Base-by-base conservation (phyloP, 2,888 invertebrate genomes). In the Plagodis dolabraria region DNA sequence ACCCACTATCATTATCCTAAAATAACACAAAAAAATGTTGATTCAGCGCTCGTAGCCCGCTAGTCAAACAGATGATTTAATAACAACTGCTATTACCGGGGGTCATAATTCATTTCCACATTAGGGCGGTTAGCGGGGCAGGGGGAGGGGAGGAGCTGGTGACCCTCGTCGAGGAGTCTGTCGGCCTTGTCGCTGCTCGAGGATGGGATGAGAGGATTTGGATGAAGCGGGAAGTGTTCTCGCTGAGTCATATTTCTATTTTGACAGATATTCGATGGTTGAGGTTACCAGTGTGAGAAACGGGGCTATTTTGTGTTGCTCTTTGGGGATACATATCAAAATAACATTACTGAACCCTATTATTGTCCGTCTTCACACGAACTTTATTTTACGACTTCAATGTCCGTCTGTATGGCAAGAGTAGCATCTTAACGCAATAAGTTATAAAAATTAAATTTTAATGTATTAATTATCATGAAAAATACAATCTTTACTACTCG, bases 61-160 rank as follows among this genome's bases (percentile, higher is more conserved):
- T 42, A 53, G 56, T 65, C 47, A 48, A 61, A 55, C 61, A 51
- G 60, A 79, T 79, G 78, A 82, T 83, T 83, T 83, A 82, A 81
- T 82, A 83, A 82, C 80, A 70, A 74, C 65, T 68, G 73, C 73
- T 78, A 77, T 83, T 80, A 85, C 75, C 74, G 71, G 64, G 69
- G 76, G 75, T 75, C 79, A 81, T 83, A 80, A 81, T 79, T 84
- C 82, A 83, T 83, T 80, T 79, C 81, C 79, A 75, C 81, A 82
- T 84, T 83, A 82, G 77, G 47, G 48, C 55, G 52, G 48, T 38
- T 44, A 22, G 53, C 48, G 74, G 63, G 68, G 65, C 58, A 62
- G 49, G 48, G 70, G 67, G 65, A 56, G 64, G 50, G 48, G 64
- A 65, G 63, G 8, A 36, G 8, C 58, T 53, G 62, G 63, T 55